Base-by-base conservation (phyloP, 2,888 invertebrate genomes). In the Erebia aethiops region DNA sequence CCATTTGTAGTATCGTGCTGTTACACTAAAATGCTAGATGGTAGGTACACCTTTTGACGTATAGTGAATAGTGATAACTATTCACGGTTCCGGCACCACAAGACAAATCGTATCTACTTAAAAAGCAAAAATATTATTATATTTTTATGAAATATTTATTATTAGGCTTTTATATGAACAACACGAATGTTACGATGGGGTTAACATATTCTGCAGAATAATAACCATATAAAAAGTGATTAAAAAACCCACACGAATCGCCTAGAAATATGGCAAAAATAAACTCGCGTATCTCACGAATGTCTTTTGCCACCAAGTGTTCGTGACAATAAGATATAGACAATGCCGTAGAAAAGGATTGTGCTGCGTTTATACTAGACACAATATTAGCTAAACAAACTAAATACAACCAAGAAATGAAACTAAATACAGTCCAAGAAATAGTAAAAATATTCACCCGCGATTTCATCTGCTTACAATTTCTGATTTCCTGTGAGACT, bases 301-400 rank as follows among this genome's bases (percentile, higher is more conserved):
- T 90, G 90, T 88, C 88, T 88, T 84, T 88, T 88, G 88, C 87
- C 91, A 88, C 91, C 92, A 88, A 87, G 87, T 92, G 92, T 84
- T 89, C 82, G 82, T 91, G 92, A 92, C 92, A 91, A 89, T 89
- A 86, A 90, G 89, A 92, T 91, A 91, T 89, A 92, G 92, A 91
- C 90, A 90, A 91, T 88, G 85, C 87, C 84, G 87, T 89, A 85
- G 87, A 88, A 88, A 91, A 89, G 89, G 89, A 88, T 89, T 83
- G 82, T 87, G 91, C 87, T 78, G 78, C 86, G 85, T 89, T 90
- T 75, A 83, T 77, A 67, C 71, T 26, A 21, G 21, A 46, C 49
- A 62, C 62, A 5, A 62, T 46, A 49, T 49, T 49, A 21, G 18
- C 21, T 4, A 21, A n/a, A 9, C 4, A 26, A 26, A 26, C 21